phyloP scores from a whole-genome alignment of 53 echinoderm and acorn worm species.

The Stichopus horrens region DNA sequence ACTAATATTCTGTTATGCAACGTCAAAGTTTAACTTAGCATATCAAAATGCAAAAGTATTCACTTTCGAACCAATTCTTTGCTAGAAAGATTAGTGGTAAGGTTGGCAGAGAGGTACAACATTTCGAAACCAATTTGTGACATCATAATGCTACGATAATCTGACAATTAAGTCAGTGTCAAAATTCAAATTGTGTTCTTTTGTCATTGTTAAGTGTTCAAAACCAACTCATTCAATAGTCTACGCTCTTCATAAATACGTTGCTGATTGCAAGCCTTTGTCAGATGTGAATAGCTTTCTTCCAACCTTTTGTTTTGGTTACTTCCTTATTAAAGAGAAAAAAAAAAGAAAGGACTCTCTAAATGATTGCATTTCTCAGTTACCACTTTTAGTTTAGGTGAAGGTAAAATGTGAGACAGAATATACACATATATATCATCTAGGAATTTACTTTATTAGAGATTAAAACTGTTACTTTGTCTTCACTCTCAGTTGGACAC shows the following conservation, averaged over 20 bases:
- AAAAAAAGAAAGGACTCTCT: neutral
- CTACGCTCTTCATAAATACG: neutral
- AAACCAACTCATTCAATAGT: neutral
- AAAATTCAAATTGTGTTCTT: neutral
- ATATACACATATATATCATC: no score
- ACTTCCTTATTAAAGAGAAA: neutral
- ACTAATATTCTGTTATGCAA: neutral
- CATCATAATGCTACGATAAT: neutral
- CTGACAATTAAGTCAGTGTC: neutral
- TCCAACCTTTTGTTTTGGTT: neutral
- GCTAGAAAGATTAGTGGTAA: neutral
- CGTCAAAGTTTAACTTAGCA: neutral
- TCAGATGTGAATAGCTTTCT: neutral
- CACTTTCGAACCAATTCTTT: slow-evolving; percentile 12
- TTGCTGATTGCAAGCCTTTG: neutral
- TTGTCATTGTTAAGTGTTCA: neutral
- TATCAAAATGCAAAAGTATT: neutral
- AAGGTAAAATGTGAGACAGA: no score
- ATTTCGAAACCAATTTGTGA: neutral
- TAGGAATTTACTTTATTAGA: no score
- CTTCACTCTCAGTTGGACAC: no score
- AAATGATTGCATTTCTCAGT: no score
- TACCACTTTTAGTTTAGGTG: no score
- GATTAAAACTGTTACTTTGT: no score
- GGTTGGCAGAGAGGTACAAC: neutral